phyloP scores from a whole-genome alignment of 2,888 invertebrate genomes.

The Lutraria lutraria region DNA sequence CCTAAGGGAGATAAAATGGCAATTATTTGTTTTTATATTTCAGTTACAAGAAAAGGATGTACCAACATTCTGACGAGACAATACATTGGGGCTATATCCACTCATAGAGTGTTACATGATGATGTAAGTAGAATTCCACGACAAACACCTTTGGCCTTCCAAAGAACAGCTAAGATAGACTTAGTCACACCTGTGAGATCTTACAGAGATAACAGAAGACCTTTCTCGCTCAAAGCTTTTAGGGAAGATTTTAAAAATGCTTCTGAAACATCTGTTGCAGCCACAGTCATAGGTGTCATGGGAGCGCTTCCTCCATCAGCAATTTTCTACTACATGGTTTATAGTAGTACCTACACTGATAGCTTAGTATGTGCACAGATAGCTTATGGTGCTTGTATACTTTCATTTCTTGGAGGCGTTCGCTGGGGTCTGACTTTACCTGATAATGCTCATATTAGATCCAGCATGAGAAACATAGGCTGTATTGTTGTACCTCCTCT shows the following conservation, averaged over 20 bases:
- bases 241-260: conserved; percentile 77
- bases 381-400: conserved; percentile 86
- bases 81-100: not conserved
- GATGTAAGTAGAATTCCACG: not conserved
- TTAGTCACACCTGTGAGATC: not conserved
- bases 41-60: not conserved
- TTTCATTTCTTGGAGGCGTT: conserved; percentile 87
- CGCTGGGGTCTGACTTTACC: conserved; percentile 85
- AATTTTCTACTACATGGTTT: conserved; percentile 78
- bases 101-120: not conserved
- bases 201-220: not conserved
- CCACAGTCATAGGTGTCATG: conserved; percentile 79
- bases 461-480: conserved; percentile 80
- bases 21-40: conserved; percentile 52
- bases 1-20: not conserved
- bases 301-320: conserved; percentile 83
- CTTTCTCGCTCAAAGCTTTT: conserved; percentile 71
- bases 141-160: not conserved
- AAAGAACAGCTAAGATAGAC: not conserved
- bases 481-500: conserved; percentile 84
- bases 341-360: conserved; percentile 67
- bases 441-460: conserved; percentile 72
- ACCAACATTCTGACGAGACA: not conserved
- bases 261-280: conserved; percentile 80
- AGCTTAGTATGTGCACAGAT: conserved; percentile 83